A percentile compares a stretch with the other conserved stretches of the same genome.
Evolutionary conservation across 2,888 invertebrate species (phyloP).

Genomic region (Axea sp.): DNA sequence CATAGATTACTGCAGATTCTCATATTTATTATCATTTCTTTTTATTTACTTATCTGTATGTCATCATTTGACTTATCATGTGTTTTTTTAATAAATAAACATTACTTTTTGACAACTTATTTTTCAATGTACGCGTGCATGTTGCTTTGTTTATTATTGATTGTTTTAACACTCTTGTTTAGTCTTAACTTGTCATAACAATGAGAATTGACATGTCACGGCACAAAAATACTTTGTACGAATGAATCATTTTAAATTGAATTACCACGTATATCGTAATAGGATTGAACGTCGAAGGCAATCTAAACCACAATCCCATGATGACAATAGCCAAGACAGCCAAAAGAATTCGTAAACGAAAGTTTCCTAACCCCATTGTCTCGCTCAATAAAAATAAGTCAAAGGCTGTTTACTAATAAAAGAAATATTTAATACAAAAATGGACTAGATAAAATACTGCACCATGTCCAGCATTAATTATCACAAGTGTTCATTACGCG

Average conservation of each 20-base stretch:
- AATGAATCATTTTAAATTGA: not conserved
- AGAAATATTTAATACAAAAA: constrained; percentile 18
- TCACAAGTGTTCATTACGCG: constrained; percentile 21
- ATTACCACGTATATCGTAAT: constrained; percentile 60
- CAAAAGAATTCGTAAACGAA: constrained; percentile 54
- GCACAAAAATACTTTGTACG: no score
- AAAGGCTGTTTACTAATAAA: not conserved
- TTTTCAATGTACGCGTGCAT: no score
- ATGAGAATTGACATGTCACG: no score
- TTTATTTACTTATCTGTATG: no score
- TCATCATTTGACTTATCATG: no score
- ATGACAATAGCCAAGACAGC: constrained; percentile 38
- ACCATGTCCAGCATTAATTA: constrained; percentile 23
- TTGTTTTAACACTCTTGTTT: no score
- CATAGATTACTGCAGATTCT: no score
- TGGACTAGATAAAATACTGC: constrained; percentile 50
- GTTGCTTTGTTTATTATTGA: no score
- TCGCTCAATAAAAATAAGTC: not conserved
- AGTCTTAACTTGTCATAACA: no score
- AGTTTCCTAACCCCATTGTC: constrained; percentile 60
- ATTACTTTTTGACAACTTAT: no score
- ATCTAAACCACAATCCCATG: constrained; percentile 48
- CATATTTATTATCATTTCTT: no score
- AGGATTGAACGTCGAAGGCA: constrained; percentile 34
- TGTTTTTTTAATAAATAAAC: no score